Percentiles rank a stretch among this genome's conserved stretches.
Evolutionary conservation across 2,888 invertebrate species (phyloP).

Genomic region (Endotricha flammealis): DNA sequence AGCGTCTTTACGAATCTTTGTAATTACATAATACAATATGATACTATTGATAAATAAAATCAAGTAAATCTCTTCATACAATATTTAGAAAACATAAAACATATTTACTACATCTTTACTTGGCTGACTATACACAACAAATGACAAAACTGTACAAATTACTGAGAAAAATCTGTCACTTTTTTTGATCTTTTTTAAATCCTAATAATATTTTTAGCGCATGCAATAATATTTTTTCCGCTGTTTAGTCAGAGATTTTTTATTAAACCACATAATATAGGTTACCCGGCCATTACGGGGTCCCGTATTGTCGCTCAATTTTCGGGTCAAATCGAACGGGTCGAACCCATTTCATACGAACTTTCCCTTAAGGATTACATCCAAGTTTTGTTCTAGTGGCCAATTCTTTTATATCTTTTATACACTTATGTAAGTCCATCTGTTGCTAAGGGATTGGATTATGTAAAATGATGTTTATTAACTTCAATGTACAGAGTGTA

Average conservation of each 20-base stretch:
- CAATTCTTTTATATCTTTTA: conserved; percentile 8
- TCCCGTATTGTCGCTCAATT: conserved; percentile 51
- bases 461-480: neutral
- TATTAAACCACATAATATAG: conserved; percentile 55
- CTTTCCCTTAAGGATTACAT: conserved; percentile 11
- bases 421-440: conserved; percentile 2
- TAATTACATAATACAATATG: too few species aligned
- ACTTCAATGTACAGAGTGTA: too few species aligned
- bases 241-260: too few species aligned
- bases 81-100: too few species aligned
- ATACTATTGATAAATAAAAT: too few species aligned
- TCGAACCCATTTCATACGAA: conserved; percentile 13
- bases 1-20: too few species aligned
- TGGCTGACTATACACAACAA: too few species aligned
- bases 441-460: conserved; percentile 3
- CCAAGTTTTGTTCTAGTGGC: conserved; percentile 8
- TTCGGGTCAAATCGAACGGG: conserved; percentile 45
- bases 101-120: too few species aligned
- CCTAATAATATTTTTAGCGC: conserved; percentile 9
- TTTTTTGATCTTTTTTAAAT: neutral
- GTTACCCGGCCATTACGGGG: conserved; percentile 46
- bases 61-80: too few species aligned
- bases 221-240: conserved; percentile 17
- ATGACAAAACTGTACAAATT: neutral
- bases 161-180: too few species aligned